Evolutionary conservation across 2,888 invertebrate genomes (phyloP).

Genomic region (Dysmachus trigonus): DNA sequence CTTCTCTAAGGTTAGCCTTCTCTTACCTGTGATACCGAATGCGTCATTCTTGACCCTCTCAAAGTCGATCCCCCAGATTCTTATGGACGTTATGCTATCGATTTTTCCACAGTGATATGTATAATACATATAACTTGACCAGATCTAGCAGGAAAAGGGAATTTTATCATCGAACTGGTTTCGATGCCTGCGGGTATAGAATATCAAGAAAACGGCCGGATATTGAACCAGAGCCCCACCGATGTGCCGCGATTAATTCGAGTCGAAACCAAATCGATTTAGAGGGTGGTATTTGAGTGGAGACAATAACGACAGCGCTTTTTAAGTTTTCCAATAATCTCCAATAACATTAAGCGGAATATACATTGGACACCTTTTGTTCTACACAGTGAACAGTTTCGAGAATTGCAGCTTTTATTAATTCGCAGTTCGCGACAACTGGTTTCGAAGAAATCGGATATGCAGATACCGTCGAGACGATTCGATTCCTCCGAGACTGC

Average conservation of each 20-base stretch:
- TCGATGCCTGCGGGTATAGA: not conserved
- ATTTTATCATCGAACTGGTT: not conserved
- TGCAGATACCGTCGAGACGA: not conserved
- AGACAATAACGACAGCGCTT: not conserved
- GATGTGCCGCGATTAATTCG: not conserved
- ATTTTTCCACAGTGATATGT: not conserved
- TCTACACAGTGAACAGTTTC: not conserved
- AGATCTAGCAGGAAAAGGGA: not conserved
- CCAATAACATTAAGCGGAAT: not conserved
- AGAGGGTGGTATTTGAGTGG: not conserved
- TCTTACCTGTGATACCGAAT: not conserved
- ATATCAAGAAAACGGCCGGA: not conserved
- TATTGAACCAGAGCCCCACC: not conserved
- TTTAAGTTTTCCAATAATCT: not conserved
- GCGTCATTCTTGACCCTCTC: not conserved
- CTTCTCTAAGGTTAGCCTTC: not conserved
- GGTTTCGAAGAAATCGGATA: not conserved
- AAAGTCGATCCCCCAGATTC: not conserved
- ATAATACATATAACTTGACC: not conserved
- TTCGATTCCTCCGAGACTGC: not conserved
- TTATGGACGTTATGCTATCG: not conserved
- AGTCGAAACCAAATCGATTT: not conserved
- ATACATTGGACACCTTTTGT: not conserved
- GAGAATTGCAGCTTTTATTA: not conserved
- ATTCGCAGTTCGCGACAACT: not conserved